Conservation (phyloP, 2,113 vertebrate species). For the Catharus fuscescens region DNA sequence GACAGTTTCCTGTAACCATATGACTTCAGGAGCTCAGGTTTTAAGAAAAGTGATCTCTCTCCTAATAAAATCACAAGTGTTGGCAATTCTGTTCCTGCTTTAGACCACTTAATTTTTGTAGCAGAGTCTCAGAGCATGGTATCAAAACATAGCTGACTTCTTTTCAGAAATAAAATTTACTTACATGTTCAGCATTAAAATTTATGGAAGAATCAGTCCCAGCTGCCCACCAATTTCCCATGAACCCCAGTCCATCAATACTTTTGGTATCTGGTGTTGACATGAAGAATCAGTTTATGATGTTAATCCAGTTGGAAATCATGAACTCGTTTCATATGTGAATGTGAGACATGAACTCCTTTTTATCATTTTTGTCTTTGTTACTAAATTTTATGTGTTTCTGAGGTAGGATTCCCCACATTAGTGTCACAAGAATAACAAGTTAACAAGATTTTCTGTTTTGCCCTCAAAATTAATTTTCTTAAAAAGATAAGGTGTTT, state of each 20-base stretch:
- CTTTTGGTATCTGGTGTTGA: not conserved
- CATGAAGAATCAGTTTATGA: not conserved
- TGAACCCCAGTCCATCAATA: not conserved
- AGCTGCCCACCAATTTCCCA: not conserved
- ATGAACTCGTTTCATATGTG: not conserved
- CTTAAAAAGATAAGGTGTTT: not conserved
- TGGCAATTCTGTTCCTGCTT: conserved; percentile 41
- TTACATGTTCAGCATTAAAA: not conserved
- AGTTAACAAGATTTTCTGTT: not conserved
- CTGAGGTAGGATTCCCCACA: not conserved
- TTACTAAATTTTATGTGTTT: not conserved
- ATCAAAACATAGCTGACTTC: conserved; percentile 1
- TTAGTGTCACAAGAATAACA: not conserved
- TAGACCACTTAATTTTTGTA: conserved; percentile 14
- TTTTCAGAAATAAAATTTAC: not conserved
- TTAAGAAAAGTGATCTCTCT: conserved; percentile 15
- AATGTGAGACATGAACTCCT: not conserved
- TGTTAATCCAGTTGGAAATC: not conserved
- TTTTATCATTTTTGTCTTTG: not conserved
- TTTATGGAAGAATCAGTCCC: not conserved
- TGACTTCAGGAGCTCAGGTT: not conserved
- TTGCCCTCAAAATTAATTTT: not conserved
- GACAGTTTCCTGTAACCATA: conserved; percentile 22
- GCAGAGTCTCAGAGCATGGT: not conserved
- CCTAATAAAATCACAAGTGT: conserved; percentile 55